Evolutionary conservation across 2,113 vertebrate genomes (phyloP), one percentile per base, ranked within the genome.

Genomic region (Symphodus melops): DNA sequence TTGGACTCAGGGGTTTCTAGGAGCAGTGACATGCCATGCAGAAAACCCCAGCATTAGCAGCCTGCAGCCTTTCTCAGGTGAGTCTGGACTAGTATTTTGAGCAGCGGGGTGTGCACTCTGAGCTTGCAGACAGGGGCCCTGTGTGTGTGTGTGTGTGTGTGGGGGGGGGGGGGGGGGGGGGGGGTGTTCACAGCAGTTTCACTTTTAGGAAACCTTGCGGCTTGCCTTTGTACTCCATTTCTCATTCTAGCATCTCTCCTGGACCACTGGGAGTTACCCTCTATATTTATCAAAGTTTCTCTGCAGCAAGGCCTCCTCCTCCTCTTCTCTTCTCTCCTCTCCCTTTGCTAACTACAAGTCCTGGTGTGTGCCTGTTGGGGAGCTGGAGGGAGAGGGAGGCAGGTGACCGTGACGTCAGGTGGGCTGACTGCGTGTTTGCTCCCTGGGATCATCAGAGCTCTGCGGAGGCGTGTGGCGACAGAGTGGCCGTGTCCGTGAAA

Each of bases 231-330:
- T 89, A 84, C 73, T 78, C 57, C 59, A 77, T 88, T 89, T 88
- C 77, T 89, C 84, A 85, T 85, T 77, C 68, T 61, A 68, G 62
- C 76, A 53, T 79, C 73, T 59, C 58, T 63, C 17, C 62, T 83
- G 49, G 42, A 72, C 88, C 73, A 54, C 25, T 42, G 73, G 71
- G 87, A 72, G 78, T 77, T 86, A 57, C 68, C 67, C 55, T 33
- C 54, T 79, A 68, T 72, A 89, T 89, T 83, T 86, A 82, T 90
- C 84, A 87, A 83, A 73, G 66, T 86, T 82, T 72, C 73, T 75
- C 68, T 58, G 39, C 66, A 41, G 68, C 41, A 25, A 42, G 56
- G 44, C 61, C 6, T 17, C 57, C 37, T 53, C 61, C 6, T 17
- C 57, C 37, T 53, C 37, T 25, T 41, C 39, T 41, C 39, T 76